Evolutionary conservation across 2,113 vertebrate genomes (phyloP).

Genomic region (Saimiri boliviensis): DNA sequence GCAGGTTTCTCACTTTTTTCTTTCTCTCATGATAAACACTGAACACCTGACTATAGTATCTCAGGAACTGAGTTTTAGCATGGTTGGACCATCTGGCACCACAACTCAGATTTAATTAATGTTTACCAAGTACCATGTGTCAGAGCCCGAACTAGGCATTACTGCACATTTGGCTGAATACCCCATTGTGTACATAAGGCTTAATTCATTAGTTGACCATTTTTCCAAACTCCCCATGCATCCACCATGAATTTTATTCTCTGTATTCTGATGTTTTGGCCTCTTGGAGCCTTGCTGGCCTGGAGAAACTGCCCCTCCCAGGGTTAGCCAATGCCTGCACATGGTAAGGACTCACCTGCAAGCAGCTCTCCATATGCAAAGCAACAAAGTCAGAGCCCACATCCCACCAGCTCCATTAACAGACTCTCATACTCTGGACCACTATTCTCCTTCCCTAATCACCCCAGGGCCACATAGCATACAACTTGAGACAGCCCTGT

Average conservation of each 20-base stretch:
- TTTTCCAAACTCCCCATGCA: background rate
- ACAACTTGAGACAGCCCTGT: background rate
- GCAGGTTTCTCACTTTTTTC: background rate
- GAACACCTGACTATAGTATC: background rate
- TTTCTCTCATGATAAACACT: constrained; percentile 28
- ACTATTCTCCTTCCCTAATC: background rate
- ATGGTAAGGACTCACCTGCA: background rate
- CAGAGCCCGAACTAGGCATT: background rate
- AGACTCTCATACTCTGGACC: background rate
- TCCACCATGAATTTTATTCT: background rate
- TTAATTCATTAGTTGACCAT: constrained; percentile 14
- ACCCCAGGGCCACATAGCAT: background rate
- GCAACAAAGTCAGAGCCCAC: background rate
- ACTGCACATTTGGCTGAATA: background rate
- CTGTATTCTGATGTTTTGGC: background rate
- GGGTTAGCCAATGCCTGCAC: background rate
- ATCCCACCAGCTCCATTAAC: background rate
- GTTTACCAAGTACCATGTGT: constrained; percentile 39
- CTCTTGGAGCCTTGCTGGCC: background rate
- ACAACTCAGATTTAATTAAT: constrained; percentile 59
- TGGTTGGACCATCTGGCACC: constrained; percentile 55
- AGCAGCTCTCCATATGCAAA: background rate
- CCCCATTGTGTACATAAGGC: background rate
- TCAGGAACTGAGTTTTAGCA: background rate
- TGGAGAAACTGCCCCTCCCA: background rate